Evolutionary conservation across 2,113 vertebrate genomes (phyloP).

Genomic region (Accipiter virgatus): DNA sequence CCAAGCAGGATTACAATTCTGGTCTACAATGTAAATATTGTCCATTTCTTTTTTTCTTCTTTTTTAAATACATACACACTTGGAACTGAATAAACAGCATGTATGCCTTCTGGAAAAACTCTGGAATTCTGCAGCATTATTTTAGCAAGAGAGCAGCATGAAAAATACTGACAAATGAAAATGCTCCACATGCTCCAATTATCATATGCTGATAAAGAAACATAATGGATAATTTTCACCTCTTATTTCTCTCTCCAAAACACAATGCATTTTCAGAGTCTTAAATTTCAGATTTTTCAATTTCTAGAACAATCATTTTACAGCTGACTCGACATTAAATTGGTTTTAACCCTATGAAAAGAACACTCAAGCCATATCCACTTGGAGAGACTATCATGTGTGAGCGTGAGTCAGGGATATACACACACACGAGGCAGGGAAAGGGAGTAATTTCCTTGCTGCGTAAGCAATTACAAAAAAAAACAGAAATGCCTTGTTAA

Average conservation of each 20-base stretch:
- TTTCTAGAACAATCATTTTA: background rate
- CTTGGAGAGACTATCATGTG: background rate
- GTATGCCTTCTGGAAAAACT: background rate
- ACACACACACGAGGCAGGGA: background rate
- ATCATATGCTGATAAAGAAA: background rate
- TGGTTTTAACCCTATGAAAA: background rate
- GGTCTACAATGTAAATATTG: background rate
- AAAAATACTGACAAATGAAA: background rate
- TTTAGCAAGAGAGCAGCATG: background rate
- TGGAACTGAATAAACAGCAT: background rate
- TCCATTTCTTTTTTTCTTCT: background rate
- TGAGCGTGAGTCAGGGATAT: background rate
- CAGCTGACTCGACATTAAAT: background rate
- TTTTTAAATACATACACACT: background rate
- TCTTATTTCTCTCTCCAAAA: background rate
- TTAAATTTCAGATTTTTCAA: background rate
- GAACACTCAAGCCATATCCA: background rate
- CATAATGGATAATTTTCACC: background rate
- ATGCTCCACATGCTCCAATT: background rate
- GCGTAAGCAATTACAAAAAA: background rate
- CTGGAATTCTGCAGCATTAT: background rate
- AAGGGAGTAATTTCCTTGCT: background rate
- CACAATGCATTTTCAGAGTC: background rate
- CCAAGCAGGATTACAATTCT: background rate
- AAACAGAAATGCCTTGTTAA: constrained; percentile 14